Evolutionary conservation across 2,113 vertebrate species (phyloP).

Genomic region (Dissostichus mawsoni): DNA sequence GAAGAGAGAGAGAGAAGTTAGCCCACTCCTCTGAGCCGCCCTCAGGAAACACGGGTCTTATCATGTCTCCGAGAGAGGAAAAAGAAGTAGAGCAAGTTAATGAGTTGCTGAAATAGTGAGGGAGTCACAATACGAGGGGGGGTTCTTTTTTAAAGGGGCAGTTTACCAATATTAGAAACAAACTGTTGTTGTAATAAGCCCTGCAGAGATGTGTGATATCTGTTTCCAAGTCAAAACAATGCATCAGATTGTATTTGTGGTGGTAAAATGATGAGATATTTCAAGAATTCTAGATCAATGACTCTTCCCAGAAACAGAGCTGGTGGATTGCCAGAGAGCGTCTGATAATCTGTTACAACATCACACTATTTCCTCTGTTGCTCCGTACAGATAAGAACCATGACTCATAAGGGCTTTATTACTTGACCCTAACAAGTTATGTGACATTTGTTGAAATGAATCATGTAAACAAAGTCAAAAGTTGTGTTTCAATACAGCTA

Average conservation of each 20-base stretch:
- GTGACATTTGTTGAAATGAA: too few species aligned
- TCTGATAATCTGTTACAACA: background rate
- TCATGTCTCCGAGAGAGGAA: conserved; percentile 36
- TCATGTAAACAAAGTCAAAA: too few species aligned
- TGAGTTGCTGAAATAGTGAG: conserved; percentile 27
- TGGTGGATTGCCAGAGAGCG: background rate
- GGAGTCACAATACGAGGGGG: conserved; percentile 25
- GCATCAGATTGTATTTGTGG: background rate
- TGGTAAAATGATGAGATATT: background rate
- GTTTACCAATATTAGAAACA: background rate
- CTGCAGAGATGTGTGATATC: background rate
- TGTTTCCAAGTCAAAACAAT: background rate
- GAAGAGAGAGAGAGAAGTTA: conserved; percentile 16
- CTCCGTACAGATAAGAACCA: too few species aligned
- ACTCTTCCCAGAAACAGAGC: background rate
- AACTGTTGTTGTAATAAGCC: background rate
- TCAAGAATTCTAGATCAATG: background rate
- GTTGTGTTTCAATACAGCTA: too few species aligned
- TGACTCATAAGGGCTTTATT: background rate
- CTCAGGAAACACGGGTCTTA: conserved; percentile 66
- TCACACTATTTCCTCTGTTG: background rate
- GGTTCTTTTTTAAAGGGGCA: background rate
- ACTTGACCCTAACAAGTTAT: too few species aligned
- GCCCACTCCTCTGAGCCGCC: conserved; percentile 47
- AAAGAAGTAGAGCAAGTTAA: conserved; percentile 37